A percentile compares a stretch with the other conserved stretches of the same genome.
These are phyloP conservation scores for Dolichoris vasculosae DNA, from an alignment of 1,140 invertebrate species.

Conservation along the genomic window DNA sequence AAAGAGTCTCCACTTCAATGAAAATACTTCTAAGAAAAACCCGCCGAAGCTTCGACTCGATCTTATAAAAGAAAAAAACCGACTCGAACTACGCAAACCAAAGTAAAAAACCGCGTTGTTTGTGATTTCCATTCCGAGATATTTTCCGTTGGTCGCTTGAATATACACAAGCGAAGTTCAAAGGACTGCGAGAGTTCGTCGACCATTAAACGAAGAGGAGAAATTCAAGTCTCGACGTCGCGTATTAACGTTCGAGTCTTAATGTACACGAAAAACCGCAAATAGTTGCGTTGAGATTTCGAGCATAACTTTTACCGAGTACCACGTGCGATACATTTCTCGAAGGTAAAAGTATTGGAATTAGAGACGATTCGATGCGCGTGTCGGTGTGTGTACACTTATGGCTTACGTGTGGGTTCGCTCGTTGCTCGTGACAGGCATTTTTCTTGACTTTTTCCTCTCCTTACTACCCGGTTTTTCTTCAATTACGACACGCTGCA, in stretches of 20 bases:
- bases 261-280: not conserved
- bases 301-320: conserved; percentile 5
- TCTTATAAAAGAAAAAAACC: too few relatives aligned
- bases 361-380: not conserved
- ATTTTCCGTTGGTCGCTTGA: not conserved
- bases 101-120: too few relatives aligned
- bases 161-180: not conserved
- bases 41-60: too few relatives aligned
- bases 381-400: not conserved
- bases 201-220: not conserved
- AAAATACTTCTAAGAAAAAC: too few relatives aligned
- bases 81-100: too few relatives aligned
- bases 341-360: not conserved
- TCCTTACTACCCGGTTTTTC: not conserved
- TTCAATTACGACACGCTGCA: not conserved
- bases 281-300: not conserved
- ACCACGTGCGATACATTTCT: not conserved
- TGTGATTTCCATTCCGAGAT: not conserved
- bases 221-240: not conserved
- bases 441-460: not conserved
- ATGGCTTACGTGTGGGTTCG: too few relatives aligned
- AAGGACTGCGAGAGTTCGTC: not conserved
- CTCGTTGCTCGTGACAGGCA: not conserved
- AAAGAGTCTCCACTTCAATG: too few relatives aligned
- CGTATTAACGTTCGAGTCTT: not conserved